Evolutionary conservation across 2,113 vertebrate species (phyloP).

Genomic region (Astatoreochromis straeleni): DNA sequence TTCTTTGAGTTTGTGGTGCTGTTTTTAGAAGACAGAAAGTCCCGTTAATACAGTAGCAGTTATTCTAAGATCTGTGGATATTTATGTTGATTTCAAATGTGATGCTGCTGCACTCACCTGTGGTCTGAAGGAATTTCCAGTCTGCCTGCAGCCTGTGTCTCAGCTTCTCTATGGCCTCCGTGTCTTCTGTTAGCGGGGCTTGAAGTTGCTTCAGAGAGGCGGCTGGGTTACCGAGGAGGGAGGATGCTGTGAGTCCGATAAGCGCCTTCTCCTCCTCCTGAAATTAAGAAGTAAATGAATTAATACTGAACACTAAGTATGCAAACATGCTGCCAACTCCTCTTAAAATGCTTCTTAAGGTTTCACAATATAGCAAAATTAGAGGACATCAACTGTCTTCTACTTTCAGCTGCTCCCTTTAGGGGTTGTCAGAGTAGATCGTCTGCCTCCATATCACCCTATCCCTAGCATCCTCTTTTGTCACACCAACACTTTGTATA

Average conservation of each 20-base stretch:
- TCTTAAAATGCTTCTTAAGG: neutral
- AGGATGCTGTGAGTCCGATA: conserved; percentile 45
- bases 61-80: neutral
- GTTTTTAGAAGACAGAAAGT: neutral
- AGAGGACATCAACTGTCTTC: neutral
- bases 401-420: neutral
- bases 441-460: neutral
- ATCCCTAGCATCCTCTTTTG: neutral
- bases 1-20: conserved; percentile 27
- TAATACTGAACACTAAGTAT: neutral
- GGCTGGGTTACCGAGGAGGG: conserved; percentile 59
- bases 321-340: neutral
- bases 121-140: conserved; percentile 62
- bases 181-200: conserved; percentile 24
- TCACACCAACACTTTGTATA: neutral
- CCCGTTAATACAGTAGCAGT: neutral
- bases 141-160: conserved; percentile 48
- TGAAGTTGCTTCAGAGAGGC: conserved; percentile 39
- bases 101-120: conserved; percentile 27
- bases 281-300: neutral
- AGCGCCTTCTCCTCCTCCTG: conserved; percentile 33
- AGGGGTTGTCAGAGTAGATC: neutral
- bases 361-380: neutral
- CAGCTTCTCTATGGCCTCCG: conserved; percentile 52
- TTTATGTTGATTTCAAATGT: neutral